Evolutionary conservation across 2,113 vertebrate species (phyloP).

Genomic region (Trachemys scripta): DNA sequence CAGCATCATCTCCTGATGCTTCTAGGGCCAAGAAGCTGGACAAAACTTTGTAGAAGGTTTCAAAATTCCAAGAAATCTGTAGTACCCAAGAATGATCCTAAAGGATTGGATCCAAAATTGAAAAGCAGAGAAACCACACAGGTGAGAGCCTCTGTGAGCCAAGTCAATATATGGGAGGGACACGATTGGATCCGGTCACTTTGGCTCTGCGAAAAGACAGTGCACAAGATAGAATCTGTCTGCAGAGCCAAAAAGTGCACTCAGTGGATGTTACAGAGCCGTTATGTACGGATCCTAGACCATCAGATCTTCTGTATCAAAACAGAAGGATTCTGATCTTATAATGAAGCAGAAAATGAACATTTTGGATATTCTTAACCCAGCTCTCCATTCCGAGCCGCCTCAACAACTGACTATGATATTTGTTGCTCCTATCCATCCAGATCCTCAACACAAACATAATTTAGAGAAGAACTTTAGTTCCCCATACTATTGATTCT

Average conservation of each 20-base stretch:
- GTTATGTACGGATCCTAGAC: too few relatives aligned
- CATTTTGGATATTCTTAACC: neutral
- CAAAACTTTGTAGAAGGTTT: neutral
- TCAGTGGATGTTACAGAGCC: too few relatives aligned
- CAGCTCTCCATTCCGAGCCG: neutral
- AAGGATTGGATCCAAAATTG: neutral
- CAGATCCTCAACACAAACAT: neutral
- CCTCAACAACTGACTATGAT: neutral
- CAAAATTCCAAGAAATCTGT: neutral
- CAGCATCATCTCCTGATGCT: neutral
- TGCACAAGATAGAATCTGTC: too few relatives aligned
- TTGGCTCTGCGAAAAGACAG: too few relatives aligned
- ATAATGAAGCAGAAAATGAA: too few relatives aligned
- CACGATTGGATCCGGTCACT: too few relatives aligned
- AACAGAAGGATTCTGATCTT: too few relatives aligned
- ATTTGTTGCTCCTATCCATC: neutral
- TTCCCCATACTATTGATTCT: neutral
- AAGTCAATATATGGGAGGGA: too few relatives aligned
- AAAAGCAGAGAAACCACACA: neutral
- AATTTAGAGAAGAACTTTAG: neutral
- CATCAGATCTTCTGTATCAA: too few relatives aligned
- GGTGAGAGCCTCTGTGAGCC: too few relatives aligned
- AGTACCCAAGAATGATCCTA: neutral
- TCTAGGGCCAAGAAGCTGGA: neutral
- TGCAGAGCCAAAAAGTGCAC: too few relatives aligned